Evolutionary conservation across 2,888 invertebrate species (phyloP), one percentile per base, ranked within the genome.

Genomic region (Hydroisotoma schaefferi): DNA sequence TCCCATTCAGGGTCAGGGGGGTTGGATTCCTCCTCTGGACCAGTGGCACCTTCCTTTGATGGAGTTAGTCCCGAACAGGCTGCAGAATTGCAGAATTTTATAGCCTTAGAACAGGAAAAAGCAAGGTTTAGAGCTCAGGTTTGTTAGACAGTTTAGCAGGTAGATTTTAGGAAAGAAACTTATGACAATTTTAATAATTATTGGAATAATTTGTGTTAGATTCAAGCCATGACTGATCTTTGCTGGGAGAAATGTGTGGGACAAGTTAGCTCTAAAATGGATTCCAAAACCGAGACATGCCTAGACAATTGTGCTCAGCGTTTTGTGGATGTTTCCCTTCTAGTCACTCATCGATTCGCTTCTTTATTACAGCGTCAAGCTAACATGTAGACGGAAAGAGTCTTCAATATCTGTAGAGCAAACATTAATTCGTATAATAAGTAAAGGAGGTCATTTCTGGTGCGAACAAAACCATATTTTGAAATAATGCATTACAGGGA

Each of bases 211-310:
- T 63, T 70, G 68, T 82, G 81, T 58, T 76, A 94, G 92, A 88
- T 95, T 66, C 91, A 92, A 74, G 89, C 90, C 77, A 88, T 95
- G 76, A 93, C 90, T 73, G 94, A 94, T 74, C 85, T 90, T 68
- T 97, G 95, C 76, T 97, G 95, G 95, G 94, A 95, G 20, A 91
- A 92, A 76, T 97, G 95, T 76, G 84, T 95, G 33, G 93, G 93
- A 56, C 93, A 91, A 75, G 92, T 94, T 3, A 84, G 88, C 33
- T 84, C 85, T 47, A 94, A 92, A 78, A 77, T 95, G 68, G 94
- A 94, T 76, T 86, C 87, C 57, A 84, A 85, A 73, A 91, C 93
- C 1, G 94, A 95, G 79, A 87, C 88, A 0, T 95, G 95, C 75
- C 80, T 97, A 56, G 84, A 84, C 18, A 95, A 95, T 77, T 95